Evolutionary conservation across 2,113 vertebrate genomes (phyloP).

Genomic region (Uropsilus gracilis): DNA sequence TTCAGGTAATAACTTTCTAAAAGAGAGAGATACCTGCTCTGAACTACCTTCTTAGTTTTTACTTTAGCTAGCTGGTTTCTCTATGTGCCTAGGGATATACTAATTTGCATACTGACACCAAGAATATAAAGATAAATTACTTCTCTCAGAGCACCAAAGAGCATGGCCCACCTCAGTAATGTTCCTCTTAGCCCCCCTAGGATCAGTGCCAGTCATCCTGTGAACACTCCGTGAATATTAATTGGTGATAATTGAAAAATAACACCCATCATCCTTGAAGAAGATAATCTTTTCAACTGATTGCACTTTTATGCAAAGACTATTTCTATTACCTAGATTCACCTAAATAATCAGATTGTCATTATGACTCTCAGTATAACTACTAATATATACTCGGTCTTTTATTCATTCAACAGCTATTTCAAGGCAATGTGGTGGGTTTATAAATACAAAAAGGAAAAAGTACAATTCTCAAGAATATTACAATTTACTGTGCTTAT

Average conservation of each 20-base stretch:
- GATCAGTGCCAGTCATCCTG: constrained; percentile 41
- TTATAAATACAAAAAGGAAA: constrained; percentile 40
- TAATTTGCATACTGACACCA: constrained; percentile 62
- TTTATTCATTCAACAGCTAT: neutral
- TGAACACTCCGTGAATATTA: constrained; percentile 53
- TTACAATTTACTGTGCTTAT: constrained; percentile 35
- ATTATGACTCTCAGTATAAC: neutral
- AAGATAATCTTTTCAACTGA: constrained; percentile 7
- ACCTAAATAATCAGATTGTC: constrained; percentile 42
- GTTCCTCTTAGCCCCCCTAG: neutral
- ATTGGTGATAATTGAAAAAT: constrained; percentile 77
- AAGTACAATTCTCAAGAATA: constrained; percentile 1
- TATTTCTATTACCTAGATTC: neutral
- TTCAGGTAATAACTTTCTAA: neutral
- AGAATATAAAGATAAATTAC: constrained; percentile 72
- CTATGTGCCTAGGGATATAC: neutral
- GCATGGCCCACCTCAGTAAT: neutral
- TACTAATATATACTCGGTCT: neutral
- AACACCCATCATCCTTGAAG: constrained; percentile 56
- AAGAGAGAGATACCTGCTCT: neutral
- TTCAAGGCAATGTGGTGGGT: neutral
- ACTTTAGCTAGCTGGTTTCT: constrained; percentile 9
- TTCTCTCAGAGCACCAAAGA: constrained; percentile 55
- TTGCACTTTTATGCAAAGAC: constrained; percentile 40
- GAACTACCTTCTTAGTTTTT: neutral